Evolutionary conservation across 1,140 invertebrate species (phyloP), one percentile per base, ranked within the genome.

Genomic region (Drosophila grimshawi): DNA sequence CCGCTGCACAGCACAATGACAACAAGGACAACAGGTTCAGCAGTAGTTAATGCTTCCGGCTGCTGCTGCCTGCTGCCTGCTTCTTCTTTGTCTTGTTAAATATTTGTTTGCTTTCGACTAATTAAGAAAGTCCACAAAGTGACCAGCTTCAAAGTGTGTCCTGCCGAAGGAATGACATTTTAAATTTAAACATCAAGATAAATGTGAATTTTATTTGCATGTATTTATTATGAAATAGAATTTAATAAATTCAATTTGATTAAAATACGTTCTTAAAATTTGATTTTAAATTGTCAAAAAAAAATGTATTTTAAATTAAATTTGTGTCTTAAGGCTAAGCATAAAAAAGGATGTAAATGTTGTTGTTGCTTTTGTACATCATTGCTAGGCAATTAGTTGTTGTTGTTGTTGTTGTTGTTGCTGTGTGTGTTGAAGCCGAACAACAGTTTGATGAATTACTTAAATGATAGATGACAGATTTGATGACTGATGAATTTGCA

Each of bases 101-200:
- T 27, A 30, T 43, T 65, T 72, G 63, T 49, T 52, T 61, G 56
- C 41, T 48, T 73, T 67, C 51, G 39, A 39, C 51, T 69, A 75
- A 69, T 70, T 70, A 69, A 57, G 7, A 70, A 61, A 63, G 19
- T 37, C 66, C 30, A 48, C 52, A 61, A 57, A 56, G 45, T 60
- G 55, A 8, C 10, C 27, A 8, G 3, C 11, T 33, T 33, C 27
- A 46, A 46, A 61, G 29, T 48, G 45, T 48, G 45, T 48, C 32
- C 39, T n/a, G 56, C 29, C 53, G 19, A 7, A 8, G 39, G 33
- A 10, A 35, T 3, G 30, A 30, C 56, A 32, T 49, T 32, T 60
- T 7, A 30, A 37, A 49, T 35, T 39, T 39, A 35, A 62, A 59
- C 10, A 32, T 3, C 51, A 11, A 59, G 19, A 32, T 37, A 61